These are phyloP conservation scores for Merodon equestris DNA, from an alignment of 2,888 invertebrate genomes.

Conservation along the genomic window DNA sequence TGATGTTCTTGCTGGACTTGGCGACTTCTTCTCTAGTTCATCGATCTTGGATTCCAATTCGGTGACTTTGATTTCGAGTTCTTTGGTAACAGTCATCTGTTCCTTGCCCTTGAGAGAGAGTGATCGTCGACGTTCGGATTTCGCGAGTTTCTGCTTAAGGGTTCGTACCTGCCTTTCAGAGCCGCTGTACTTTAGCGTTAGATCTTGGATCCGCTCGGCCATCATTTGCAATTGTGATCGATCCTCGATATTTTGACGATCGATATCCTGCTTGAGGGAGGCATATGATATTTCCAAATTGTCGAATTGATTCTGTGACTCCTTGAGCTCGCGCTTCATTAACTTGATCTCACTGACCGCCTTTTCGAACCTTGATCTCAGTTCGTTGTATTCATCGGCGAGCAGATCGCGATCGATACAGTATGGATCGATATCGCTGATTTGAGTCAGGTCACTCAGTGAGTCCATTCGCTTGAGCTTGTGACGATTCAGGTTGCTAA, in stretches of 20 bases:
- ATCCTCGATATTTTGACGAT: slow-evolving; percentile 82
- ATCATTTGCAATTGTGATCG: slow-evolving; percentile 88
- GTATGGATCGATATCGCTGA: slow-evolving; percentile 88
- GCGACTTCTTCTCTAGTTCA: slow-evolving; percentile 80
- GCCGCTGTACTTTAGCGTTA: slow-evolving; percentile 88
- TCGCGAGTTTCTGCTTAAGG: slow-evolving; percentile 88
- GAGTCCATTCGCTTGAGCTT: slow-evolving; percentile 85
- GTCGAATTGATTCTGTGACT: slow-evolving; percentile 89
- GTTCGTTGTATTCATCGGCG: slow-evolving; percentile 89
- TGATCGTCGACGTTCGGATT: slow-evolving; percentile 89
- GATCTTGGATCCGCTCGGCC: slow-evolving; percentile 90
- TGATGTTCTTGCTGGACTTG: slow-evolving; percentile 22
- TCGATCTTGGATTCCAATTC: slow-evolving; percentile 89
- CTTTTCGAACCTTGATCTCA: slow-evolving; percentile 88
- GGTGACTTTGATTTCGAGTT: slow-evolving; percentile 90
- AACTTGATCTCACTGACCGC: slow-evolving; percentile 90
- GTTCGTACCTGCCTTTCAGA: slow-evolving; percentile 90
- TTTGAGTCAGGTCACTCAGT: slow-evolving; percentile 88
- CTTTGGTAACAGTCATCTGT: slow-evolving; percentile 88
- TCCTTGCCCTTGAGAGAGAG: slow-evolving; percentile 91
- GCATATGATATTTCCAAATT: slow-evolving; percentile 89
- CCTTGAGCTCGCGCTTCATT: slow-evolving; percentile 89
- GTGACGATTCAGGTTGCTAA: slow-evolving; percentile 76
- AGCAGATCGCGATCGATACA: slow-evolving; percentile 87
- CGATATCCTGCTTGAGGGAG: slow-evolving; percentile 86